Percentiles rank a stretch among this genome's conserved stretches.
phyloP scores from a whole-genome alignment of 2,888 invertebrate genomes.

The Dione vanillae region DNA sequence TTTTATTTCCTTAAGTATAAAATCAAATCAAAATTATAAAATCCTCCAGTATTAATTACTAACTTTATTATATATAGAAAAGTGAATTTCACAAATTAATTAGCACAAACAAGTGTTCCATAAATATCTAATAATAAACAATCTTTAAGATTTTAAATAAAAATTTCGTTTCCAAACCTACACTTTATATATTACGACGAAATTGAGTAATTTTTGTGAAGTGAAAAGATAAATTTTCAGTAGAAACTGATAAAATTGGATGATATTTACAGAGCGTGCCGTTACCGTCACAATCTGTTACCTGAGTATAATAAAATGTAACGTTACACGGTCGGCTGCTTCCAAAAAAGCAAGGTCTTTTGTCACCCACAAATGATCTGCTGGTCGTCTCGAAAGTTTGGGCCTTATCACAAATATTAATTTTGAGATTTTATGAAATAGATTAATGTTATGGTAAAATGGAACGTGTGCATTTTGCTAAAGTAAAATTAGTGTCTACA shows the following conservation, averaged over 20 bases:
- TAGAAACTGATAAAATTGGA: constrained; percentile 9
- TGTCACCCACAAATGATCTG: constrained; percentile 33
- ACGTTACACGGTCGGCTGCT: constrained; percentile 32
- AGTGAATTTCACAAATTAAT: no score
- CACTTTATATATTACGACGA: neutral
- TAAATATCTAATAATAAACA: no score
- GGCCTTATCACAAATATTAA: constrained; percentile 3
- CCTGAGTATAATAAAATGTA: constrained; percentile 36
- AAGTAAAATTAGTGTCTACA: neutral
- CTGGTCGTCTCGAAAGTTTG: constrained; percentile 4
- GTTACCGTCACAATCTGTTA: constrained; percentile 36
- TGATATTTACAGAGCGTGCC: constrained; percentile 27
- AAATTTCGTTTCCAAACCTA: no score
- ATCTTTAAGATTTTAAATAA: neutral
- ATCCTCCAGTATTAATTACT: no score
- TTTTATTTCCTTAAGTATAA: no score
- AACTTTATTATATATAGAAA: no score
- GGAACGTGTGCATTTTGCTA: neutral
- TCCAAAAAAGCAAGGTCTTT: constrained; percentile 33
- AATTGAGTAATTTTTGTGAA: constrained; percentile 3
- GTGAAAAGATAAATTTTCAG: constrained; percentile 13
- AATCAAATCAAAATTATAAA: no score
- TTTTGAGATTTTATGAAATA: neutral
- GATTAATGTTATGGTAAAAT: neutral
- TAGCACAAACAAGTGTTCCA: no score